phyloP scores from a whole-genome alignment of 1,140 invertebrate genomes.

The Zophobas morio region DNA sequence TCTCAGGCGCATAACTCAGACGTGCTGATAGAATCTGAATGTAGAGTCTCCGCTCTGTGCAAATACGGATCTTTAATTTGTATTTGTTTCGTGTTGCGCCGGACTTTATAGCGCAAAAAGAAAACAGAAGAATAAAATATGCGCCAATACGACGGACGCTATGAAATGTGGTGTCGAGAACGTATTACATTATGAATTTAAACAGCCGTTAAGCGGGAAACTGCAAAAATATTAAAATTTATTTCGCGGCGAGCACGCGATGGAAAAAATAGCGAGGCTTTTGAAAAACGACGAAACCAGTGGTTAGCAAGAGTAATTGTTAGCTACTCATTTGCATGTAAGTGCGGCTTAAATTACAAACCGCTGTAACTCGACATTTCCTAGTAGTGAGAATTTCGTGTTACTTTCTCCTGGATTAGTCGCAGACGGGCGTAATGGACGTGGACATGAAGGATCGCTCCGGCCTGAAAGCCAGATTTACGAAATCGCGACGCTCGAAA shows the following conservation, averaged over 20 bases:
- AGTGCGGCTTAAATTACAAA: conserved; percentile 25
- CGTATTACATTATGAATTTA: conserved; percentile 17
- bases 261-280: neutral
- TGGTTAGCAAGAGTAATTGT: conserved; percentile 23
- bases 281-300: neutral
- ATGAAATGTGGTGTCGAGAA: conserved; percentile 4
- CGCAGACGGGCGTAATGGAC: too few relatives aligned
- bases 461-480: too few relatives aligned
- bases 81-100: conserved; percentile 37
- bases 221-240: conserved; percentile 38
- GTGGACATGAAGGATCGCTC: too few relatives aligned
- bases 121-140: neutral
- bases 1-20: conserved; percentile 26
- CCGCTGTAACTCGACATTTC: neutral
- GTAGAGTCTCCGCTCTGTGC: neutral
- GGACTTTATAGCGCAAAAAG: neutral
- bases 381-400: neutral
- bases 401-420: neutral
- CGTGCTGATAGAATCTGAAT: conserved; percentile 44
- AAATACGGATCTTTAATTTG: conserved; percentile 33
- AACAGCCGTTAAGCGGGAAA: conserved; percentile 3
- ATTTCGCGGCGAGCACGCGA: conserved; percentile 3
- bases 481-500: too few relatives aligned
- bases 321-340: conserved; percentile 23
- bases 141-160: neutral